Base-by-base conservation (phyloP, 2,797 vertebrate genomes). In the Carcharodon carcharias region DNA sequence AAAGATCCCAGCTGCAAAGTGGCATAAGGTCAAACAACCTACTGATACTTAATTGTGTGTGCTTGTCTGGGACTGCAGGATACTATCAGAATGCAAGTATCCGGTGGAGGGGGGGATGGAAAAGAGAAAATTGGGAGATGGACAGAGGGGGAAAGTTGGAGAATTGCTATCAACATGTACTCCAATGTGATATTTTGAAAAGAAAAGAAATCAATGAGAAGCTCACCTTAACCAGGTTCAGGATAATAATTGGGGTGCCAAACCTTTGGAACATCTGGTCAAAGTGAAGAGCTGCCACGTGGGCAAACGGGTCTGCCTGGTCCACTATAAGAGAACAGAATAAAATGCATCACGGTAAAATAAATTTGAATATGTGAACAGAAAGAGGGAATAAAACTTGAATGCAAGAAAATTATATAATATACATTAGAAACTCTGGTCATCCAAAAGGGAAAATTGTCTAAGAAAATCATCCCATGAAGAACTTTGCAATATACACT, bases 261-360 rank as follows among this genome's bases (percentile, higher is more conserved):
- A 99, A 99, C 88, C 99, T 98, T 97, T 99, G 99, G 94, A 99
- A 98, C 99, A 99, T 99, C 98, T 99, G 99, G 97, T 99, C 99
- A 96, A 99, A 99, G 97, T 99, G 99, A 96, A 99, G 99, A 54
- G 98, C 99, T 61, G 99, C 99, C 80, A 99, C 98, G 0, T 99
- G 98, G 9, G 99, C 98, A 14, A 98, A 99, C 1, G 99, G 99
- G 97, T 99, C 99, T 21, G 99, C 99, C 97, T 99, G 99, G 97
- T 99, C 99, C 98, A 99, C 99, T 99, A 97, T 61, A 96, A 94
- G 96, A 73, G 87, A 80, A 71, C 96, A 82, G 88, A 96, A 95
- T 1, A 56, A 97, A 77, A 11, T 8, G 1, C 18, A 91, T 61
- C n/a, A n/a, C 31, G n/a, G 9, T 26, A 96, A 63, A 21, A 61